phyloP scores from a whole-genome alignment of 2,113 vertebrate genomes.

The Euleptes europaea region DNA sequence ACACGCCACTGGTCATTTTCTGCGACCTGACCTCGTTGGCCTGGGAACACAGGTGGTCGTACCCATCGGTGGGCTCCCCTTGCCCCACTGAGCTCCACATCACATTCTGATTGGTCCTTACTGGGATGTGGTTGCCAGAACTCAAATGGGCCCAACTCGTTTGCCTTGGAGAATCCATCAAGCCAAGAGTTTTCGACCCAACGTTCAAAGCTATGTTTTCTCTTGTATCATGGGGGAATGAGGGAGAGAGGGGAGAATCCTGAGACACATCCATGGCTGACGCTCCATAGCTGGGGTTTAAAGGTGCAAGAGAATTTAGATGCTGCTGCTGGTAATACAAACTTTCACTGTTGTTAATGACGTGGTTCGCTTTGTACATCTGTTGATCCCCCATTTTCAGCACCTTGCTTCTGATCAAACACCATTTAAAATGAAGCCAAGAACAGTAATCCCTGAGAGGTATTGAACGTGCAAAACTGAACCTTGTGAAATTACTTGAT shows the following conservation, averaged over 20 bases:
- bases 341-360: conserved; percentile 75
- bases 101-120: conserved; percentile 71
- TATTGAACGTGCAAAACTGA: conserved; percentile 35
- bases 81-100: conserved; percentile 78
- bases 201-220: conserved; percentile 73
- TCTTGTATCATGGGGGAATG: conserved; percentile 79
- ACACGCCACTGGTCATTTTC: conserved; percentile 79
- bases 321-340: conserved; percentile 80
- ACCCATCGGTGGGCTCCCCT: conserved; percentile 70
- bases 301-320: conserved; percentile 68
- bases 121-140: conserved; percentile 77
- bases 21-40: conserved; percentile 70
- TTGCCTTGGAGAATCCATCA: conserved; percentile 75
- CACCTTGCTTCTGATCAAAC: conserved; percentile 64
- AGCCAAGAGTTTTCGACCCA: conserved; percentile 76
- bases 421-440: conserved; percentile 71
- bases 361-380: conserved; percentile 81
- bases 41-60: conserved; percentile 77
- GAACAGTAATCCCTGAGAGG: conserved; percentile 76
- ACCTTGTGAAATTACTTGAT: conserved; percentile 57
- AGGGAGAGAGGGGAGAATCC: conserved; percentile 79
- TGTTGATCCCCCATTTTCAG: conserved; percentile 85
- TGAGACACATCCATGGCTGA: conserved; percentile 77
- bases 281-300: conserved; percentile 78
- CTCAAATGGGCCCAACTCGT: conserved; percentile 75